Base-by-base conservation (phyloP, 2,888 invertebrate genomes). In the Acleris emargana region DNA sequence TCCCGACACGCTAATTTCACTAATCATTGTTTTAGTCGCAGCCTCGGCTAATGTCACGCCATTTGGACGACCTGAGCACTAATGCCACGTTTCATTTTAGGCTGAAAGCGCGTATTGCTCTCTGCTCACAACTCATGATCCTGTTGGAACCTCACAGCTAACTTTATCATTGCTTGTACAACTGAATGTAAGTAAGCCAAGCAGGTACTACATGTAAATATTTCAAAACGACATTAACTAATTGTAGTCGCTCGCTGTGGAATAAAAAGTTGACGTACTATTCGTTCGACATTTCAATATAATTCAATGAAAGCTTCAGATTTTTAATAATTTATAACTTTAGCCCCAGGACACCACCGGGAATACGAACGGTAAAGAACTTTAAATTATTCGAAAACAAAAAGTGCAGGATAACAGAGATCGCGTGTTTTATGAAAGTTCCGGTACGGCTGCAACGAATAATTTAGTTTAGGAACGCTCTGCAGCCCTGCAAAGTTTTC, bases 381-480 rank as follows among this genome's bases (percentile, higher is more conserved):
- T 74, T 75, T 74, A 76, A 81, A 83, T 76, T 77, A 79, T 79
- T 78, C 76, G 69, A 74, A 79, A 76, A 80, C 79, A 81, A 84
- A 82, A 81, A 79, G 73, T 72, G 70, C 73, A 75, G 73, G 76
- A 79, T 78, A 77, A 77, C 79, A 73, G 72, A 71, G 76, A 78
- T 76, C 72, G 76, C 78, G 80, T 82, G 81, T 80, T 83, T 80
- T 77, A 78, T 76, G 66, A 76, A 83, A 81, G 73, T 83, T 80
- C 69, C 73, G 75, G 75, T 58, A 68, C 67, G 64, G 61, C 64
- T 68, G 68, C 67, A 69, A 69, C 62, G 67, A 70, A 69, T 71
- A 69, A 68, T 68, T 79, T 77, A 75, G 78, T 75, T 72, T 73
- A 72, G 75, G 74, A 71, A 71, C 74, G 74, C 73, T 73, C 68